phyloP scores from a whole-genome alignment of 2,113 vertebrate genomes.

The Oreotrochilus melanogaster region DNA sequence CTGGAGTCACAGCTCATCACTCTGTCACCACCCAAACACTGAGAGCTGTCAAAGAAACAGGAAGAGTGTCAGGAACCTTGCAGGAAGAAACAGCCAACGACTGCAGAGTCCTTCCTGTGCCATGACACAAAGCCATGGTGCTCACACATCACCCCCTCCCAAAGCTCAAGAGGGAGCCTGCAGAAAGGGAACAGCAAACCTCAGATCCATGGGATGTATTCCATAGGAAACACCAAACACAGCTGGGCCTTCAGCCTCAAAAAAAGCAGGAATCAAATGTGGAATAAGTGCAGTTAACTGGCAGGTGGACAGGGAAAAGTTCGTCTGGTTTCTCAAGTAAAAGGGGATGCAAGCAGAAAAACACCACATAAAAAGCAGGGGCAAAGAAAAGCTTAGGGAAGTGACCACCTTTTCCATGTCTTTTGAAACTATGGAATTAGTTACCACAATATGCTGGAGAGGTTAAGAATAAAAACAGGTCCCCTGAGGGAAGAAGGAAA shows the following conservation, averaged over 20 bases:
- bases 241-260: neutral
- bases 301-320: neutral
- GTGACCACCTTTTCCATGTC: neutral
- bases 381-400: neutral
- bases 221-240: neutral
- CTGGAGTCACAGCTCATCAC: neutral
- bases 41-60: neutral
- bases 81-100: neutral
- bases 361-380: neutral
- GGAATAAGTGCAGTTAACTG: neutral
- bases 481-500: neutral
- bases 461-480: neutral
- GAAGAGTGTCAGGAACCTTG: neutral
- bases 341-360: neutral
- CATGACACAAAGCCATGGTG: rapidly evolving
- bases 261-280: neutral
- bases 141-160: rapidly evolving
- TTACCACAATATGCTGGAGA: neutral
- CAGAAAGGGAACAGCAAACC: neutral
- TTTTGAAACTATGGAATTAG: neutral
- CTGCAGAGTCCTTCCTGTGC: neutral
- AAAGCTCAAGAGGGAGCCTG: neutral
- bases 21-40: neutral
- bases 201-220: neutral
- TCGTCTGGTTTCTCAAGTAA: neutral